Evolutionary conservation across 1,140 invertebrate species (phyloP).

Genomic region (Scaptomyza graminum): DNA sequence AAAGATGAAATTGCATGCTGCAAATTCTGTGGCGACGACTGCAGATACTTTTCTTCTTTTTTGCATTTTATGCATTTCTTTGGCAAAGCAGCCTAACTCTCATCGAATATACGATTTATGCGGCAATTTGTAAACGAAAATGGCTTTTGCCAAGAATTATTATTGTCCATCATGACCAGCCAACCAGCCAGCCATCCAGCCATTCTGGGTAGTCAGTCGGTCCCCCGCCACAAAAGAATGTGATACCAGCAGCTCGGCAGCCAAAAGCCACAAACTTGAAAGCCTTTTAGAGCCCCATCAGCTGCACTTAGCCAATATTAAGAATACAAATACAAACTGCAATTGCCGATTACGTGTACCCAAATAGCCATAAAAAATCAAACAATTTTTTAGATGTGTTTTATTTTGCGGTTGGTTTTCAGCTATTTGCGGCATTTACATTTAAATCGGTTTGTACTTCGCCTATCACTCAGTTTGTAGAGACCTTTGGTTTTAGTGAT

Average conservation of each 20-base stretch:
- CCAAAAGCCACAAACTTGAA: constrained; percentile 29
- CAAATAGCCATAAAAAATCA: constrained; percentile 57
- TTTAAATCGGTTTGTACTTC: constrained; percentile 24
- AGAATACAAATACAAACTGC: constrained; percentile 42
- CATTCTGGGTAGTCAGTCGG: not conserved
- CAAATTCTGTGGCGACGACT: constrained; percentile 20
- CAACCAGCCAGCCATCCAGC: constrained; percentile 4
- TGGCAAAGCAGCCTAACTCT: constrained; percentile 62
- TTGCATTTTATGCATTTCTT: constrained; percentile 70
- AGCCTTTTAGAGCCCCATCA: constrained; percentile 62
- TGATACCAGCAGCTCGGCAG: constrained; percentile 40
- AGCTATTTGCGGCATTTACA: constrained; percentile 29
- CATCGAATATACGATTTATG: constrained; percentile 83
- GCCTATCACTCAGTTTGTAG: constrained; percentile 9
- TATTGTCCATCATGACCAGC: constrained; percentile 75
- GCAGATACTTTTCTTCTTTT: constrained; percentile 11
- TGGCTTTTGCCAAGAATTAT: constrained; percentile 82
- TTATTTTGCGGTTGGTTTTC: constrained; percentile 14
- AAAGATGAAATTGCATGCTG: constrained; percentile 66
- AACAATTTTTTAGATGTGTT: constrained; percentile 30
- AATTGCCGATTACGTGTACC: constrained; percentile 1
- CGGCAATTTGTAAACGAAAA: constrained; percentile 83
- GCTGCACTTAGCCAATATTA: constrained; percentile 74
- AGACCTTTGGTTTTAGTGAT: not conserved
- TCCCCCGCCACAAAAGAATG: constrained; percentile 19